Conservation (phyloP, 1,140 invertebrate species). For the Drosophila cardini region DNA sequence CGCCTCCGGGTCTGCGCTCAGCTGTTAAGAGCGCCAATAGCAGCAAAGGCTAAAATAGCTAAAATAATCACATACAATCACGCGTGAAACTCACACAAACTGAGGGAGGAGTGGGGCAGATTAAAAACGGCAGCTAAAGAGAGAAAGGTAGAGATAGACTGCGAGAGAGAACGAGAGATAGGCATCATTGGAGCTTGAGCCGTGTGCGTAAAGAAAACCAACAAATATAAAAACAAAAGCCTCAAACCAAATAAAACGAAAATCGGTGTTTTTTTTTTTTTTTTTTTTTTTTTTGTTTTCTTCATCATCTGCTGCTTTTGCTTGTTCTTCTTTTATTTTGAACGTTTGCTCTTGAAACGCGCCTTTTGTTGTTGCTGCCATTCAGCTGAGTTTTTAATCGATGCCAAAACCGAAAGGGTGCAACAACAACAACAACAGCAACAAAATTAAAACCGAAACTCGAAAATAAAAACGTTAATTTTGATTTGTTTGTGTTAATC, state of each 20-base stretch:
- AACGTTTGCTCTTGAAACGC: conserved; percentile 22
- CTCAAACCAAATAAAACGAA: conserved; percentile 39
- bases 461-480: conserved; percentile 14
- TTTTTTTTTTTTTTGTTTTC: conserved; percentile 11
- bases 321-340: conserved; percentile 1
- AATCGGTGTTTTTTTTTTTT: conserved; percentile 21
- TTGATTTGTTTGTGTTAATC: conserved; percentile 33
- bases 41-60: conserved; percentile 42
- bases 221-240: conserved; percentile 35
- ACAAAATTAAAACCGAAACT: conserved; percentile 29
- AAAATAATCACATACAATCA: conserved; percentile 25
- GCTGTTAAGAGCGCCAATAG: conserved; percentile 31
- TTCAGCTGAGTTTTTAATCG: conserved; percentile 36
- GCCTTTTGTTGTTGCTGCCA: conserved; percentile 26
- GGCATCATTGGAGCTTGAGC: conserved; percentile 38
- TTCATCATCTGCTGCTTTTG: neutral
- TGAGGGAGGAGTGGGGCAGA: neutral
- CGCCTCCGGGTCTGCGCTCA: conserved; percentile 27
- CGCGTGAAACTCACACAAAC: neutral
- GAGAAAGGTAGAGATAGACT: neutral
- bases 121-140: neutral
- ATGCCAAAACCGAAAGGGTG: conserved; percentile 47
- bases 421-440: conserved; percentile 40
- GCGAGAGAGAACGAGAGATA: conserved; percentile 4
- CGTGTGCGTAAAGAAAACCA: conserved; percentile 51